phyloP scores from a whole-genome alignment of 2,888 invertebrate genomes.

The Agapostemon virescens region DNA sequence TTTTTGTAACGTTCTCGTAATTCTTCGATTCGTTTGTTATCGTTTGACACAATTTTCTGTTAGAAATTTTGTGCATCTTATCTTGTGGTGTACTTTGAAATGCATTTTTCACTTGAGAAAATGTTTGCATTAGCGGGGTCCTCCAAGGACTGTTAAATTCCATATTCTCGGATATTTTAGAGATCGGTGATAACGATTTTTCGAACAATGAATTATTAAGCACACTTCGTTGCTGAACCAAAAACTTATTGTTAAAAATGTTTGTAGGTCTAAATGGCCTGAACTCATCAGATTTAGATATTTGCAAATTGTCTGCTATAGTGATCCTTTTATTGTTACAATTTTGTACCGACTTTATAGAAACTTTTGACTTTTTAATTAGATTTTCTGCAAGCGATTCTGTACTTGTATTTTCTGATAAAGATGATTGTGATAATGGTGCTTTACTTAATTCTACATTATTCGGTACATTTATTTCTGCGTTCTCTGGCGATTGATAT shows the following conservation, averaged over 20 bases:
- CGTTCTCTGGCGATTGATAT: background rate
- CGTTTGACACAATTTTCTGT: background rate
- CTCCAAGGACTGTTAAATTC: conserved; percentile 73
- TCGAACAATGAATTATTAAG: conserved; percentile 63
- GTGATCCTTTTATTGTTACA: conserved; percentile 18
- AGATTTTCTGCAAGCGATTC: background rate
- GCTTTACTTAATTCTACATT: background rate
- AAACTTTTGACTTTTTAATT: conserved; percentile 14
- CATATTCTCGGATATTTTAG: conserved; percentile 56
- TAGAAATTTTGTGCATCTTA: conserved; percentile 24
- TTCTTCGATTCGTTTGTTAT: conserved; percentile 25
- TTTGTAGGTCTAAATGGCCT: conserved; percentile 51
- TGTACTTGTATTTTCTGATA: conserved; percentile 15
- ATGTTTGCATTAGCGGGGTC: conserved; percentile 56
- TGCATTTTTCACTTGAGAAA: conserved; percentile 67
- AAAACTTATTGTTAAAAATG: conserved; percentile 40
- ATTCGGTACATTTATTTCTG: background rate
- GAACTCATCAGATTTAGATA: conserved; percentile 29
- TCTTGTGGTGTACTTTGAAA: conserved; percentile 73
- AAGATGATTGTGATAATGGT: background rate
- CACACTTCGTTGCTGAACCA: conserved; percentile 47
- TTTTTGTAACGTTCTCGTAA: background rate
- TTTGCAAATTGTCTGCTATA: background rate
- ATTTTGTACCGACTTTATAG: conserved; percentile 29
- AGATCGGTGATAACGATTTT: conserved; percentile 72